phyloP scores from a whole-genome alignment of 1,140 invertebrate species.

The Diorhabda carinulata region DNA sequence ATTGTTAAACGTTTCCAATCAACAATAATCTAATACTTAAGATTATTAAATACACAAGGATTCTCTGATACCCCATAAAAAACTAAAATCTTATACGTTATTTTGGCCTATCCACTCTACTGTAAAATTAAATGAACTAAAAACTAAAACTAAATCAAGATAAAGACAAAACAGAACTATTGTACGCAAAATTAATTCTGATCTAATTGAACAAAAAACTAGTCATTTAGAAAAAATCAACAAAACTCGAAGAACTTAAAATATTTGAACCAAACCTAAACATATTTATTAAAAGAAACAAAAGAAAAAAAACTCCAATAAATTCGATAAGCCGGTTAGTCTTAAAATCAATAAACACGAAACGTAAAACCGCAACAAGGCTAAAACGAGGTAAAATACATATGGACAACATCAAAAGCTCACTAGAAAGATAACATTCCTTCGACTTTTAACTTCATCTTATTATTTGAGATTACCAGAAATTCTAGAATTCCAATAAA shows the following conservation, averaged over 20 bases:
- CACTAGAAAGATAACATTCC: slow-evolving; percentile 15
- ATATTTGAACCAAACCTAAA: slow-evolving; percentile 15
- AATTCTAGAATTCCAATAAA: neutral
- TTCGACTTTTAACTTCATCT: neutral
- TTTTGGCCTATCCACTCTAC: neutral
- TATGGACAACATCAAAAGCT: slow-evolving; percentile 23
- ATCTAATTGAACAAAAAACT: slow-evolving; percentile 20
- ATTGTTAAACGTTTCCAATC: slow-evolving; percentile 37
- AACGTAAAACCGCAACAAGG: slow-evolving; percentile 27
- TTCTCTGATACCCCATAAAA: slow-evolving; percentile 34
- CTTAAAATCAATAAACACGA: slow-evolving; percentile 3
- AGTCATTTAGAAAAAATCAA: slow-evolving; percentile 11
- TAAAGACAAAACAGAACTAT: neutral
- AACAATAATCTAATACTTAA: slow-evolving; percentile 29
- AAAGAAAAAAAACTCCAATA: neutral
- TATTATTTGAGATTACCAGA: too few species aligned
- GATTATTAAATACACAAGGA: slow-evolving; percentile 23
- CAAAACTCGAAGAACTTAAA: slow-evolving; percentile 3
- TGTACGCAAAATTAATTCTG: neutral
- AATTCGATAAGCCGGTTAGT: neutral
- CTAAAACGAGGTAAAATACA: slow-evolving; percentile 25
- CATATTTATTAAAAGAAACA: neutral
- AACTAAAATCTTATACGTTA: slow-evolving; percentile 29
- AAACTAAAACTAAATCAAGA: neutral
- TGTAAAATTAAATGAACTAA: neutral